Conservation (phyloP, 2,113 vertebrate genomes). For the Tretioscincus oriximinensis region DNA sequence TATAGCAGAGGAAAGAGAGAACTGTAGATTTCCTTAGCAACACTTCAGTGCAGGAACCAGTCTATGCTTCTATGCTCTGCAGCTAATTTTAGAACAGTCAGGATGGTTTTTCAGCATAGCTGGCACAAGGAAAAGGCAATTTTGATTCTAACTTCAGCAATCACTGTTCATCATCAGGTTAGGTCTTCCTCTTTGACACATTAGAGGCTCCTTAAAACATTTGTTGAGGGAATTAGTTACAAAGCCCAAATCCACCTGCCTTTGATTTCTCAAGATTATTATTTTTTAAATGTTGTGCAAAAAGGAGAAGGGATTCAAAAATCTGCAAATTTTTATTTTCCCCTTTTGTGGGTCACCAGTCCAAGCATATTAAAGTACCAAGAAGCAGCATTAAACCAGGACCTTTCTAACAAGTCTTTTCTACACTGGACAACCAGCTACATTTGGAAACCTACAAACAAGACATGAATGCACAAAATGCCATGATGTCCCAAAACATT, state of each 20-base stretch:
- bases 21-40: not conserved
- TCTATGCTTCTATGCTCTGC: rapidly evolving
- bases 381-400: not conserved
- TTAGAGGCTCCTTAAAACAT: not conserved
- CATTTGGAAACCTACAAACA: too few relatives aligned
- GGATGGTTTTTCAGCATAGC: constrained; percentile 26
- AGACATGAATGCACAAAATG: too few relatives aligned
- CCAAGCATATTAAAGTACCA: not conserved
- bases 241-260: not conserved
- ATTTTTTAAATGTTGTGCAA: too few relatives aligned
- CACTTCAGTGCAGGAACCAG: rapidly evolving
- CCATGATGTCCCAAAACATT: too few relatives aligned
- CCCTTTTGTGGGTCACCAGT: not conserved
- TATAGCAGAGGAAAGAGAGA: not conserved
- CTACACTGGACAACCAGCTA: too few relatives aligned
- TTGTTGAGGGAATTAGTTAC: not conserved
- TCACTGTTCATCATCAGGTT: not conserved
- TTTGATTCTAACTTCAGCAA: not conserved
- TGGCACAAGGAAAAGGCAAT: not conserved
- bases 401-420: too few relatives aligned
- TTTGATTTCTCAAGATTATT: not conserved
- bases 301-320: not conserved
- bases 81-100: constrained; percentile 28
- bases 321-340: not conserved
- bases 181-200: not conserved